Evolutionary conservation across 1,140 invertebrate species (phyloP).

Genomic region (Drosophila melanica): DNA sequence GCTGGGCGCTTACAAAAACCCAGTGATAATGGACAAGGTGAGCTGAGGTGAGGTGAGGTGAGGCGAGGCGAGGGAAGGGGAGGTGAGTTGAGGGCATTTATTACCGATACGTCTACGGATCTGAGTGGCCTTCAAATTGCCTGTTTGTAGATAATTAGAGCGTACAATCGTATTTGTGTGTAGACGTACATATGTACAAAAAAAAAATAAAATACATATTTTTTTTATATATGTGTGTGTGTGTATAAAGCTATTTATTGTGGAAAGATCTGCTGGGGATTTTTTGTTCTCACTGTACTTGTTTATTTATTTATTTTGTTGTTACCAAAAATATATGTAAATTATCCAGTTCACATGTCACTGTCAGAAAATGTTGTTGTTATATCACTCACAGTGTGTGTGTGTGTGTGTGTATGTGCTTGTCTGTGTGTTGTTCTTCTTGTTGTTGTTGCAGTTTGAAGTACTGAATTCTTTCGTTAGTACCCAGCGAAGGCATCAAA

Average conservation of each 20-base stretch:
- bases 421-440: neutral
- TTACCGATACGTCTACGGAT: conserved; percentile 35
- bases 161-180: conserved; percentile 12
- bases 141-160: conserved; percentile 68
- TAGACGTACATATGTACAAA: too few relatives aligned
- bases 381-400: conserved; percentile 29
- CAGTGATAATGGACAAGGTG: conserved; percentile 42
- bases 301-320: conserved; percentile 42
- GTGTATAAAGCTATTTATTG: conserved; percentile 1
- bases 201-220: neutral
- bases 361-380: conserved; percentile 12
- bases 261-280: conserved; percentile 12
- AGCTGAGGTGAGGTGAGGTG: conserved; percentile 37
- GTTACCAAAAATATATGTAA: conserved; percentile 28
- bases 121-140: conserved; percentile 38
- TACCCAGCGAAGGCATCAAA: too few relatives aligned
- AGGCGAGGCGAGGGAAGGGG: neutral
- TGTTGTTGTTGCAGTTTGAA: neutral
- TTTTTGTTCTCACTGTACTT: conserved; percentile 3
- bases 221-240: conserved; percentile 5
- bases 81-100: conserved; percentile 37
- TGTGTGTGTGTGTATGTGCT: neutral
- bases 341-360: conserved; percentile 33
- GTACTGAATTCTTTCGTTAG: neutral
- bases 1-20: conserved; percentile 47